Evolutionary conservation across 1,140 invertebrate species (phyloP), one percentile per base, ranked within the genome.

Genomic region (Paraescarpia echinospica): DNA sequence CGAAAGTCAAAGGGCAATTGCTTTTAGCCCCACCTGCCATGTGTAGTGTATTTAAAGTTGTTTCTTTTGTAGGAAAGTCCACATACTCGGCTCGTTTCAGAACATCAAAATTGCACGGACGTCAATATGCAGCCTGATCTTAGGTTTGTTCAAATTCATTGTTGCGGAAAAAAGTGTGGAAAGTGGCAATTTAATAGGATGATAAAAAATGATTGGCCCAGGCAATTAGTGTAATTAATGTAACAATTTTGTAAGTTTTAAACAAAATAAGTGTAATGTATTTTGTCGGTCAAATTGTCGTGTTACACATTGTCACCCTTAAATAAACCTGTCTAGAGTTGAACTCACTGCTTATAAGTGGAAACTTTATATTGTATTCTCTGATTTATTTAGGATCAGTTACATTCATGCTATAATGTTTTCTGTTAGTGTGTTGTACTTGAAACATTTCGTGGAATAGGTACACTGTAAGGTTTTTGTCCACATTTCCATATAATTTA

Each of bases 81-180:
- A 99, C 96, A 98, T 99, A 93, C 96, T 99, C 89, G 99, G 99
- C 88, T 99, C 99, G 93, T 99, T 98, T 96, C 98, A 99, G 96
- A 99, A 99, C 96, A 99, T 99, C 93, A 98, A 98, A 94, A 95
- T 99, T 92, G 99, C 99, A 0, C 97, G 99, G 95, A 97, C 98
- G 95, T 98, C 99, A n/a, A 97, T 99, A 94, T 99, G 98, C 96
- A 99, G 99, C 96, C 97, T 99, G 34, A 99, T 99, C 95, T 96
- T 99, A 94, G 99, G 99, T 94, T 94, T 94, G 95, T 93, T 33
- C 31, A 12, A 8, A 8, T 51, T 51, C 22, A 12, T 77, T 77
- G 9, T 77, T 1, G 59, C 59, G 22, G 59, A 6, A 77, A 2
- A 51, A 77, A 77, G 8, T 27, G 4, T 77, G 59, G 9, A 18